Base-by-base conservation (phyloP, 1,140 invertebrate genomes). In the Frieseomelitta varia region DNA sequence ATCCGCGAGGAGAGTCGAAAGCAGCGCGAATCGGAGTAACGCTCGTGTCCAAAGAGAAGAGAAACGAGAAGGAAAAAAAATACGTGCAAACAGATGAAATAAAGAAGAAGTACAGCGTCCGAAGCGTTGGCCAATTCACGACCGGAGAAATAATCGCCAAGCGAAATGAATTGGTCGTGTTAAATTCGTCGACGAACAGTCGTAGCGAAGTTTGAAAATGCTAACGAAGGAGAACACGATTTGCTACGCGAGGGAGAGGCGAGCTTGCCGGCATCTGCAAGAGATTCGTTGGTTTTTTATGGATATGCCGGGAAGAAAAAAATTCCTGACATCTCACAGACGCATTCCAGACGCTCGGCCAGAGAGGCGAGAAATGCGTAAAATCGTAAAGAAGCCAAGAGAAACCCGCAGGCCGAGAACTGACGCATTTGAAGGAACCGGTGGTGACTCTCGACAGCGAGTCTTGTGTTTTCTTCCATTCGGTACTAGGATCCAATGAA, bases 281-380 rank as follows among this genome's bases (percentile, higher is more conserved):
- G 56, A 73, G 51, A 84, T 84, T 80, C 75, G 77, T 79, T 30
- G 24, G 39, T 80, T 72, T 84, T 47, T 84, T 80, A 79, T 63
- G 75, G 55, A 51, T 19, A 30, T 69, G 3, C n/a, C 12, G n/a
- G 39, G 19, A 51, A 34, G 67, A 83, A 77, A 82, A n/a, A 77
- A 77, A 77, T 67, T 55, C 56, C 58, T 63, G 79, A 81, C 79
- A 74, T 81, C 79, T 82, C 51, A 24, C 79, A 81, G 79, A 82
- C 61, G 61, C 80, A 67, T 82, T 82, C 80, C 80, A 76, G 72
- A 56, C 80, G 79, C 27, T 24, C 39, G 53, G n/a, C 47, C 34
- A 24, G 69, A 74, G 14, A 53, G 51, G 72, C 74, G 56, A 30
- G 47, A 51, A 27, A 34, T 30, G 47, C 71, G 79, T 81, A 81